These are phyloP conservation scores for Idris sp. DNA, from an alignment of 1,140 invertebrate genomes.

Conservation along the genomic window DNA sequence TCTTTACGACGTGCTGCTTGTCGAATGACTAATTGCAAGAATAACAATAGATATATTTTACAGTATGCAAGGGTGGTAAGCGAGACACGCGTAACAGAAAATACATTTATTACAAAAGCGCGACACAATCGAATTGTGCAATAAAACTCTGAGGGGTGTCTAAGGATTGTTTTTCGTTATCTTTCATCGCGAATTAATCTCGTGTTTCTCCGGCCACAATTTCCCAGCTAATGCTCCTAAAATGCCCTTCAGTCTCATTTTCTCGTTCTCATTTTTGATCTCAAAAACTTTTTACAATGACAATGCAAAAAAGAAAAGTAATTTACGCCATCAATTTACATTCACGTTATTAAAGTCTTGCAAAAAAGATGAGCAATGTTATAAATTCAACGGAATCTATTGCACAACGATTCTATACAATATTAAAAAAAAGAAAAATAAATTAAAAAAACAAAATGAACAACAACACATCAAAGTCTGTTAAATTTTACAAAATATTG, in stretches of 20 bases:
- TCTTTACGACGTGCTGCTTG: conserved; percentile 70
- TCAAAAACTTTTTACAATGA: conserved; percentile 5
- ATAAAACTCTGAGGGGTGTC: conserved; percentile 49
- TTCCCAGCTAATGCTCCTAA: conserved; percentile 66
- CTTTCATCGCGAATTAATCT: conserved; percentile 76
- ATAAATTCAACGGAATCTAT: conserved; percentile 20
- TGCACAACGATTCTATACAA: background rate
- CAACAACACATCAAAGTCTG: no score
- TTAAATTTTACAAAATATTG: conserved; percentile 18
- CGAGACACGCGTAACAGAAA: conserved; percentile 65
- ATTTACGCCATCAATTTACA: conserved; percentile 14
- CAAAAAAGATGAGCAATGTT: conserved; percentile 5
- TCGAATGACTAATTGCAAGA: conserved; percentile 77
- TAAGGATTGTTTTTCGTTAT: conserved; percentile 74
- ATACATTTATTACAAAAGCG: conserved; percentile 75
- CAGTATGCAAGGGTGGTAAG: conserved; percentile 63
- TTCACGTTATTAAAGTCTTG: conserved; percentile 5
- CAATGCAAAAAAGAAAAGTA: conserved; percentile 2
- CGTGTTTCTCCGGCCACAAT: conserved; percentile 25
- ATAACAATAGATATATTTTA: conserved; percentile 77
- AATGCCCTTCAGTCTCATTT: conserved; percentile 62
- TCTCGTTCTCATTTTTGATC: conserved; percentile 20
- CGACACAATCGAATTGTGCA: conserved; percentile 74
- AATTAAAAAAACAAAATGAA: background rate
- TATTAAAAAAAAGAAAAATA: no score